phyloP scores from a whole-genome alignment of 2,888 invertebrate genomes.

The Netelia virgata region DNA sequence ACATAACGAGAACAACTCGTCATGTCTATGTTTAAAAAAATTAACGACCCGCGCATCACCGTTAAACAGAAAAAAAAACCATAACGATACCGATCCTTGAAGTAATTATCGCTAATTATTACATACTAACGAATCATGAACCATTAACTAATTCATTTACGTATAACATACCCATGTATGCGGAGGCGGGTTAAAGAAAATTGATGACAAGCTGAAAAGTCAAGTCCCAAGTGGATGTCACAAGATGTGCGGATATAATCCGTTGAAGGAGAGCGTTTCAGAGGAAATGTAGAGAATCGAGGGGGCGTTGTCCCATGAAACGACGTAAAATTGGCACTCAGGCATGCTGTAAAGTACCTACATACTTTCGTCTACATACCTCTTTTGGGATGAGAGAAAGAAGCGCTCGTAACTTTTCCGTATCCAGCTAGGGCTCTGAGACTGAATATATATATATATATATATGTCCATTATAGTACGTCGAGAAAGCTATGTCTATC shows the following conservation, averaged over 20 bases:
- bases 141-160: too few relatives aligned
- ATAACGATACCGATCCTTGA: too few relatives aligned
- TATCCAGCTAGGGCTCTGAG: constrained; percentile 8
- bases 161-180: too few relatives aligned
- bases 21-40: too few relatives aligned
- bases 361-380: constrained; percentile 28
- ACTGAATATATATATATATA: constrained; percentile 12
- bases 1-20: neutral
- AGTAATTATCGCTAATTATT: too few relatives aligned
- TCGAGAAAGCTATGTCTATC: constrained; percentile 32
- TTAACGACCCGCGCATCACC: too few relatives aligned
- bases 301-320: constrained; percentile 53
- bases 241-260: constrained; percentile 44
- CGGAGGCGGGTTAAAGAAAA: neutral
- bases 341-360: constrained; percentile 26
- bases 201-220: neutral
- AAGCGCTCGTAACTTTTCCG: constrained; percentile 50
- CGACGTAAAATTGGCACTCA: constrained; percentile 55
- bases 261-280: constrained; percentile 24
- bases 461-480: neutral
- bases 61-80: too few relatives aligned
- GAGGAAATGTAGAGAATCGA: constrained; percentile 32
- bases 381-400: constrained; percentile 35
- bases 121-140: too few relatives aligned
- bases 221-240: constrained; percentile 13